Percentiles rank a stretch among this genome's conserved stretches.
Conservation (phyloP, 2,113 vertebrate genomes). For the Tachycineta bicolor region DNA sequence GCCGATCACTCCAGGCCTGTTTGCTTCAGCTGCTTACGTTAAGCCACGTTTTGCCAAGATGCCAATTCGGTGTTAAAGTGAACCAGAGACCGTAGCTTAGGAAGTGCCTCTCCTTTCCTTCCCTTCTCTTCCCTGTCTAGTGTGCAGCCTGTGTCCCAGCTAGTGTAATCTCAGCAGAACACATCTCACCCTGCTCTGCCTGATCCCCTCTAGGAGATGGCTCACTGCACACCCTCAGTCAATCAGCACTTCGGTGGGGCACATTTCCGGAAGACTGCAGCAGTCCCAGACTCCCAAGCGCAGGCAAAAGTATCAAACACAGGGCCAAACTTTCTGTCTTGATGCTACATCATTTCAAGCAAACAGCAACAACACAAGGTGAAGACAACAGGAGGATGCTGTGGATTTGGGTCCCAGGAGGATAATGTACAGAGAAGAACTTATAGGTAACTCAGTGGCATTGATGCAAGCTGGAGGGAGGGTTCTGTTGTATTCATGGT, state of each 20-base stretch:
- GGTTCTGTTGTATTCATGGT: neutral
- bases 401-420: neutral
- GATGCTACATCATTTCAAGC: neutral
- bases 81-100: neutral
- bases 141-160: neutral
- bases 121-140: neutral
- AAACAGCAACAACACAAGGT: neutral
- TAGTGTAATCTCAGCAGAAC: neutral
- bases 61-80: neutral
- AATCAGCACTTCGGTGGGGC: neutral
- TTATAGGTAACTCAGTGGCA: neutral
- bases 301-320: neutral
- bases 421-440: neutral
- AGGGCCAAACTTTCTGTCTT: neutral
- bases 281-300: neutral
- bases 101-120: neutral
- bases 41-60: neutral
- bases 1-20: neutral
- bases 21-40: constrained; percentile 5
- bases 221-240: accelerated
- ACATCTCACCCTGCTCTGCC: neutral
- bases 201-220: neutral
- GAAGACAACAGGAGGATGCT: neutral
- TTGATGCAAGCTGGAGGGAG: neutral
- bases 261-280: neutral